Evolutionary conservation across 2,888 invertebrate species (phyloP).

Genomic region (Cybosia mesomella): DNA sequence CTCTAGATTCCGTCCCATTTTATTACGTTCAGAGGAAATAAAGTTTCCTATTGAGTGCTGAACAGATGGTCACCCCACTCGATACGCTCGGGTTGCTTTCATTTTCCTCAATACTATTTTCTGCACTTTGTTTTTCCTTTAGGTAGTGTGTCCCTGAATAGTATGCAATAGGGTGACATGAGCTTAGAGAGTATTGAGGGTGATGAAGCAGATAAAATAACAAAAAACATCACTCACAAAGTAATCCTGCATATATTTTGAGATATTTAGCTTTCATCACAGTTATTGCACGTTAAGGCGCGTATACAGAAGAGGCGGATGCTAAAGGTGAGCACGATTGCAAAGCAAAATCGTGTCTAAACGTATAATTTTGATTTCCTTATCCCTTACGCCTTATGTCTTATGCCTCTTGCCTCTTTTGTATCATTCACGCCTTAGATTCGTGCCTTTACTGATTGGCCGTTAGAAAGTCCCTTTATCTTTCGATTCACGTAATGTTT

Average conservation of each 20-base stretch:
- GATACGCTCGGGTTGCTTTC: constrained; percentile 32
- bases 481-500: not conserved
- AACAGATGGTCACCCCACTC: constrained; percentile 1
- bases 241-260: too few relatives aligned
- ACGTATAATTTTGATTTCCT: too few relatives aligned
- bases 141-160: not conserved
- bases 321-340: too few relatives aligned
- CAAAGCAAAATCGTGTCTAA: too few relatives aligned
- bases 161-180: not conserved
- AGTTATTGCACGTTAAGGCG: too few relatives aligned
- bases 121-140: constrained; percentile 43
- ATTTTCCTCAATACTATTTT: constrained; percentile 46
- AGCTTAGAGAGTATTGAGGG: not conserved
- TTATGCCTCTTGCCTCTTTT: too few relatives aligned
- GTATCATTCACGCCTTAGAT: too few relatives aligned
- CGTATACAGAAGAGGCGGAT: too few relatives aligned
- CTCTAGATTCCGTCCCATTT: not conserved
- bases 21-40: constrained; percentile 1
- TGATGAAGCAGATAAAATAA: not conserved
- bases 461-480: too few relatives aligned
- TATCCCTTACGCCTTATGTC: too few relatives aligned
- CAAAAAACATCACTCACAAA: not conserved
- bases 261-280: not conserved
- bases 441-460: too few relatives aligned
- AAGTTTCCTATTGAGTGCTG: not conserved